Percentiles rank a stretch among this genome's conserved stretches.
These are phyloP conservation scores for Rhaphigaster nebulosa DNA, from an alignment of 2,888 invertebrate species.

Conservation along the genomic window DNA sequence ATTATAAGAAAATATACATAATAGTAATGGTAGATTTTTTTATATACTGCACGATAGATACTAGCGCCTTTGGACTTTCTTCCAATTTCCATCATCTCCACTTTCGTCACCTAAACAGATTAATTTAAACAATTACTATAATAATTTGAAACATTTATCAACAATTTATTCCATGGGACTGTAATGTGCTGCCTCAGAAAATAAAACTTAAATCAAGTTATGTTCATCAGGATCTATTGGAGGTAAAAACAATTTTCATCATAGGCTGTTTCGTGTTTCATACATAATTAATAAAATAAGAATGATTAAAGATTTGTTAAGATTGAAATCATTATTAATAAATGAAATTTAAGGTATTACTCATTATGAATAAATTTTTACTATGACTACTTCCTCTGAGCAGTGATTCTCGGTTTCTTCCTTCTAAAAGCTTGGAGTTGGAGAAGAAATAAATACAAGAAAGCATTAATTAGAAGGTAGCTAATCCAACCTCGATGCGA, in stretches of 20 bases:
- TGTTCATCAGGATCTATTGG: slow-evolving; percentile 36
- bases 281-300: no score
- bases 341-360: no score
- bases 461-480: no score
- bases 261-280: neutral
- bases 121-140: slow-evolving; percentile 17
- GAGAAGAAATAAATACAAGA: no score
- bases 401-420: no score
- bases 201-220: neutral
- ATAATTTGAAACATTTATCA: neutral
- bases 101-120: slow-evolving; percentile 61
- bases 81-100: slow-evolving; percentile 63
- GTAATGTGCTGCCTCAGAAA: neutral
- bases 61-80: slow-evolving; percentile 61
- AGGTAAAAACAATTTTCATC: slow-evolving; percentile 31
- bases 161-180: neutral
- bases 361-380: no score
- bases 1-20: neutral
- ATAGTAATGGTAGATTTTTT: neutral
- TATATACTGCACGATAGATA: slow-evolving; percentile 9
- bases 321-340: no score
- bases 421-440: no score
- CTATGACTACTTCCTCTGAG: no score
- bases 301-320: no score
- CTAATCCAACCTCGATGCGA: no score